Evolutionary conservation across 2,797 vertebrate genomes (phyloP).

Genomic region (Dendrocincla fuliginosa): DNA sequence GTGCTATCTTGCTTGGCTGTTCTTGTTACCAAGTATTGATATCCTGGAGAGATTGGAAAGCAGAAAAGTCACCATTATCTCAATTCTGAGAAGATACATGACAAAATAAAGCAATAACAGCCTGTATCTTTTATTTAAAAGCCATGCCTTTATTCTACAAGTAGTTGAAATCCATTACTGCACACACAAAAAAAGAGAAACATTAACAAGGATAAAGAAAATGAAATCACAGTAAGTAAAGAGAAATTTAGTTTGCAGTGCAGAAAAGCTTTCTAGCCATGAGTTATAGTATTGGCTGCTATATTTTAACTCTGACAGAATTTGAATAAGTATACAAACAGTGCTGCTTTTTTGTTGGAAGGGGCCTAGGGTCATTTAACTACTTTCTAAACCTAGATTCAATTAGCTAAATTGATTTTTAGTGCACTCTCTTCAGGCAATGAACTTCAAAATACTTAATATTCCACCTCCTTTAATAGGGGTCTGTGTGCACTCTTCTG

Average conservation of each 20-base stretch:
- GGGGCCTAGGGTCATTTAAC: neutral
- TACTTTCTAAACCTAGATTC: neutral
- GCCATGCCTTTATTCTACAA: neutral
- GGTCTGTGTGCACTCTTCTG: neutral
- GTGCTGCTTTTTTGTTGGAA: neutral
- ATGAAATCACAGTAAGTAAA: neutral
- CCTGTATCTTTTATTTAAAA: neutral
- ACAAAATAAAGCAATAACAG: neutral
- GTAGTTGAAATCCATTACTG: neutral
- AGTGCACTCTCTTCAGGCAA: neutral
- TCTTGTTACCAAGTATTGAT: neutral
- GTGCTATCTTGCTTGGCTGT: neutral
- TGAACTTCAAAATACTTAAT: neutral
- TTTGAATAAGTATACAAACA: neutral
- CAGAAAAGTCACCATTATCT: neutral
- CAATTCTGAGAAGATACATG: neutral
- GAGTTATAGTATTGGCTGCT: neutral
- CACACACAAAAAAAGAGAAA: neutral
- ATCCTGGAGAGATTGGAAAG: neutral
- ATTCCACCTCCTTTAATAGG: neutral
- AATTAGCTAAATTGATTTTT: conserved; percentile 5
- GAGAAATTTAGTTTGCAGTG: neutral
- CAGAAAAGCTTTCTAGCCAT: neutral
- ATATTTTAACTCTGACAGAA: neutral
- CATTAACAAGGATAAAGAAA: neutral